These are phyloP conservation scores for Eleutherodactylus coqui DNA, from an alignment of 2,797 vertebrate species.

Conservation along the genomic window DNA sequence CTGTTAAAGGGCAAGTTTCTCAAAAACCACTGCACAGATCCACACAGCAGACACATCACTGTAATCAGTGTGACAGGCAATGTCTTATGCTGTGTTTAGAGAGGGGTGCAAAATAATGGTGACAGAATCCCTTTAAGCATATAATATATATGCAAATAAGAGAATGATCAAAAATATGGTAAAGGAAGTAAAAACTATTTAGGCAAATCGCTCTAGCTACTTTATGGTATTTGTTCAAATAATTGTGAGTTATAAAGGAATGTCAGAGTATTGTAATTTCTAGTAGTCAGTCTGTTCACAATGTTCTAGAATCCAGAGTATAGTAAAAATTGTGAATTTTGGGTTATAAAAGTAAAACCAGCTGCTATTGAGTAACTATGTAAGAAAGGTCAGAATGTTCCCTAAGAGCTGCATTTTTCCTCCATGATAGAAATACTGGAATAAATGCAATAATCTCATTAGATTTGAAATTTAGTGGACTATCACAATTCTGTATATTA, in stretches of 20 bases:
- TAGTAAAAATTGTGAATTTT: neutral
- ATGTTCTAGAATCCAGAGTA: neutral
- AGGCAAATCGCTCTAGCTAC: neutral
- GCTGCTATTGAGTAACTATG: constrained; percentile 25
- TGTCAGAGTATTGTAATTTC: neutral
- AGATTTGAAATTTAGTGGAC: neutral
- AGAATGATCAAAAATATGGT: neutral
- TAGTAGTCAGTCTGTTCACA: neutral
- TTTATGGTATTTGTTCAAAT: neutral
- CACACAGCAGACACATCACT: too few relatives aligned
- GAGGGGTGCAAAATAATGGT: too few relatives aligned
- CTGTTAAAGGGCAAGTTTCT: too few relatives aligned
- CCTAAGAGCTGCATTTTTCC: constrained; percentile 20
- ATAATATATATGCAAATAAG: neutral
- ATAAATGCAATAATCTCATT: constrained; percentile 20
- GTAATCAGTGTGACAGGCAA: too few relatives aligned
- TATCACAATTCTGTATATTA: neutral
- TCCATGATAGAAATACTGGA: neutral
- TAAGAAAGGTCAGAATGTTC: neutral
- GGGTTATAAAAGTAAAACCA: constrained; percentile 11
- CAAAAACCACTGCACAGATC: too few relatives aligned
- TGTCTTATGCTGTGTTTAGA: too few relatives aligned
- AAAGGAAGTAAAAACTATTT: neutral
- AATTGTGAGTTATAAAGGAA: neutral
- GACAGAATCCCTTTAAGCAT: too few relatives aligned